Percentiles rank a stretch among this genome's conserved stretches.
Conservation (phyloP, 2,797 vertebrate genomes). For the Notoglanidium macrostoma region DNA sequence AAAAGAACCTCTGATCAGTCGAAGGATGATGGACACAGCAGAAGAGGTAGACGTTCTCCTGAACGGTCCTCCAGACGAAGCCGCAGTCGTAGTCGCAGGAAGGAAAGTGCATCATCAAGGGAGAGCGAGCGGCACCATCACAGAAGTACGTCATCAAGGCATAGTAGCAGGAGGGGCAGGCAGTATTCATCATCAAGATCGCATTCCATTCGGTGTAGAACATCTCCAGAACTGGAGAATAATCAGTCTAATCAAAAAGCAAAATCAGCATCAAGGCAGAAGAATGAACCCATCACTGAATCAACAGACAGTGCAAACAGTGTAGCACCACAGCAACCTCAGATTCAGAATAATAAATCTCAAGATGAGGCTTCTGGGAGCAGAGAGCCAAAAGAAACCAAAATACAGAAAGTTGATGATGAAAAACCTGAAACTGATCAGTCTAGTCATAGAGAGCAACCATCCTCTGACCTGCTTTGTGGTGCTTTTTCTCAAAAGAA, state of each 20-base stretch:
- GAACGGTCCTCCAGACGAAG: slow-evolving; percentile 60
- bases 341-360: not conserved
- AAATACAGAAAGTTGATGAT: not conserved
- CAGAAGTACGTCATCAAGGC: slow-evolving; percentile 60
- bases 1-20: slow-evolving; percentile 53
- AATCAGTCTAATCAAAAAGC: slow-evolving; percentile 68
- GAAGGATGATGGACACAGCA: slow-evolving; percentile 41
- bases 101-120: slow-evolving; percentile 28
- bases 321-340: not conserved
- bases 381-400: slow-evolving; percentile 1
- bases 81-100: slow-evolving; percentile 11
- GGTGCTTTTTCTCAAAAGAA: slow-evolving; percentile 11
- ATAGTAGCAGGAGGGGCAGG: slow-evolving; percentile 60
- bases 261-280: slow-evolving; percentile 43
- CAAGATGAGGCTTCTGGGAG: not conserved
- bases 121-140: slow-evolving; percentile 23
- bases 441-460: not conserved
- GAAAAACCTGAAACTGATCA: slow-evolving; percentile 27
- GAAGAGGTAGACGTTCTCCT: slow-evolving; percentile 67
- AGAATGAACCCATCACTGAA: not conserved
- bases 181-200: slow-evolving; percentile 22
- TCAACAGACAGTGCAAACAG: not conserved
- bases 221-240: slow-evolving; percentile 66
- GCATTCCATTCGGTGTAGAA: slow-evolving; percentile 57
- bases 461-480: not conserved